Evolutionary conservation across 2,113 vertebrate genomes (phyloP).

Genomic region (Grallaria varia): DNA sequence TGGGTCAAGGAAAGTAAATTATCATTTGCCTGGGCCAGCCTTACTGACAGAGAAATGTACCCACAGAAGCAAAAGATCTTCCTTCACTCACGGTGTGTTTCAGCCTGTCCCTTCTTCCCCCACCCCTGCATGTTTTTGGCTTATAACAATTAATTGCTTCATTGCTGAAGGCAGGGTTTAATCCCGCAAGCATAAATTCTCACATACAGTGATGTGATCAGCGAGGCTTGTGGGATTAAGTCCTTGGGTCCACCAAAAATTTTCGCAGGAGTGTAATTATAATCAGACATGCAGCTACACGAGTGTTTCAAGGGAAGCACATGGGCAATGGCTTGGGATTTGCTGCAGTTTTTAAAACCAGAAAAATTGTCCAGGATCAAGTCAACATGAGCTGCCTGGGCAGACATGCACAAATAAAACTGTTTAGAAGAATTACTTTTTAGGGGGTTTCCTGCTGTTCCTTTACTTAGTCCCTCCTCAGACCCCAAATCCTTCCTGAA

Average conservation of each 20-base stretch:
- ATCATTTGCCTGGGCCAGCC: background rate
- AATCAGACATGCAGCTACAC: slow-evolving; percentile 4
- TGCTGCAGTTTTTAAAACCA: background rate
- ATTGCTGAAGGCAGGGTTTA: background rate
- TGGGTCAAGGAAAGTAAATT: background rate
- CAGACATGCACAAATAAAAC: background rate
- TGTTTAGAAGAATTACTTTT: background rate
- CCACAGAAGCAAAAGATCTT: background rate
- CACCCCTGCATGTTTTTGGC: background rate
- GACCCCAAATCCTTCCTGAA: background rate
- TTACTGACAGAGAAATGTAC: background rate
- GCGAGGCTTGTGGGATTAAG: background rate
- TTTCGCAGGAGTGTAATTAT: background rate
- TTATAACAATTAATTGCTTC: slow-evolving; percentile 12
- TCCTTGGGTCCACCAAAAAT: slow-evolving; percentile 10
- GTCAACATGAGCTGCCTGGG: background rate
- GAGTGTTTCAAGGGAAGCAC: background rate
- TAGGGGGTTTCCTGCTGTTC: background rate
- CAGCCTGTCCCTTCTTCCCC: background rate
- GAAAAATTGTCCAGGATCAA: background rate
- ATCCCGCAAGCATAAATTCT: slow-evolving; percentile 1
- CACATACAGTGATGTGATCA: background rate
- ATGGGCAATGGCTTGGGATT: background rate
- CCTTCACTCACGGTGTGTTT: background rate
- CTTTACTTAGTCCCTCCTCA: background rate